Percentiles rank a stretch among this genome's conserved stretches.
These are phyloP conservation scores for Riparia riparia DNA, from an alignment of 2,113 vertebrate genomes.

Conservation along the genomic window DNA sequence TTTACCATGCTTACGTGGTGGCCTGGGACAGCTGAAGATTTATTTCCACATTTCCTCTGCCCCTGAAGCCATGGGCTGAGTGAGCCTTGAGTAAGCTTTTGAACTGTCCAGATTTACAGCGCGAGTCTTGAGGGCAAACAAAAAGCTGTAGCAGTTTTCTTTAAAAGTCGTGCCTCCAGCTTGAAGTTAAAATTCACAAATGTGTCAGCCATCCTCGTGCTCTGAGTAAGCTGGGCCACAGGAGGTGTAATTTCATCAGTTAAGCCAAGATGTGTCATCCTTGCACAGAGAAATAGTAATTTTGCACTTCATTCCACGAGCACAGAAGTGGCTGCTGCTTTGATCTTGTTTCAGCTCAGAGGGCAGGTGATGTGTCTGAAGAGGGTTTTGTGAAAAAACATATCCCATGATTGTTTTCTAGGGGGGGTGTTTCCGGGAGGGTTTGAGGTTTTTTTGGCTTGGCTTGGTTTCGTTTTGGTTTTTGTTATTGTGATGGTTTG, in stretches of 20 bases:
- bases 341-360: not conserved
- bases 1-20: rapidly evolving
- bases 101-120: not conserved
- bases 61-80: not conserved
- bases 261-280: not conserved
- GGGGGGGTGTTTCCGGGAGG: not conserved
- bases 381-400: not conserved
- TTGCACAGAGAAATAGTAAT: not conserved
- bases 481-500: not conserved
- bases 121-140: not conserved
- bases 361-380: not conserved
- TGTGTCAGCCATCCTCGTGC: rapidly evolving
- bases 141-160: not conserved
- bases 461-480: not conserved
- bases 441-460: rapidly evolving
- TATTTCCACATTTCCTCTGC: not conserved
- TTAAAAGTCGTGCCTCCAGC: not conserved
- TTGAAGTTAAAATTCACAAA: not conserved
- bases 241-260: not conserved
- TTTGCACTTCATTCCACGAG: not conserved
- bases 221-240: not conserved
- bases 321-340: not conserved
- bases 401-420: not conserved
- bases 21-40: not conserved
- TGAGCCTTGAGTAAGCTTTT: not conserved